Percentiles rank a stretch among this genome's conserved stretches.
phyloP scores from a whole-genome alignment of 2,113 vertebrate genomes.

The Siphamia tubifer region DNA sequence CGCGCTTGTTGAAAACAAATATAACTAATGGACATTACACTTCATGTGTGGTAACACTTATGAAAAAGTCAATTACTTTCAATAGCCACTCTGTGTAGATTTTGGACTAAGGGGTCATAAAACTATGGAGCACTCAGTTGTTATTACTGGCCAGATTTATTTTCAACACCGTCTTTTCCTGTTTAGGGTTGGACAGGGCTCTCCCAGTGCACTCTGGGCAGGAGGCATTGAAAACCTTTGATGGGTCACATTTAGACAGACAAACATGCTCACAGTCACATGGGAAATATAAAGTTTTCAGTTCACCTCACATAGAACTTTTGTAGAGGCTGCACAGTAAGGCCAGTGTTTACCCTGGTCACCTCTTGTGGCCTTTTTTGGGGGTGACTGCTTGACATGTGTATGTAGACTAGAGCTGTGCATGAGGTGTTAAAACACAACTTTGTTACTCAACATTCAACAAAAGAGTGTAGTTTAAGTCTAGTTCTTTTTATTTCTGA shows the following conservation, averaged over 20 bases:
- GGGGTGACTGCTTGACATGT: neutral
- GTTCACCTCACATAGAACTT: neutral
- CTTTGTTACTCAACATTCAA: neutral
- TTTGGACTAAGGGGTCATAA: slow-evolving; percentile 9
- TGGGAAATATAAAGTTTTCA: slow-evolving; percentile 11
- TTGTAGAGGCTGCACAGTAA: neutral
- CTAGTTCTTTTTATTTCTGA: no score
- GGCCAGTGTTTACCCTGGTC: neutral
- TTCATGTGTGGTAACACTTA: slow-evolving; percentile 16
- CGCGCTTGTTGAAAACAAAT: slow-evolving; percentile 44
- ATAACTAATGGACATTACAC: slow-evolving; percentile 19
- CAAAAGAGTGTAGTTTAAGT: no score
- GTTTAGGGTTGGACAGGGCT: neutral
- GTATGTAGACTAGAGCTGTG: neutral
- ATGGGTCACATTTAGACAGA: neutral
- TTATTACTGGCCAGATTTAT: slow-evolving; percentile 3
- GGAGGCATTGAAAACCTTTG: neutral
- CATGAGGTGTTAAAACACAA: neutral
- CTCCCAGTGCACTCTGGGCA: neutral
- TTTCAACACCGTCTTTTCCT: neutral
- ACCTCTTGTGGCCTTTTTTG: neutral
- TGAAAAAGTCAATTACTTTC: slow-evolving; percentile 34
- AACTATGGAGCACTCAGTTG: neutral
- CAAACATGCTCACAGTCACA: slow-evolving; percentile 6
- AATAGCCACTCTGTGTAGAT: neutral